Evolutionary conservation across 2,113 vertebrate genomes (phyloP).

Genomic region (Vidua macroura): DNA sequence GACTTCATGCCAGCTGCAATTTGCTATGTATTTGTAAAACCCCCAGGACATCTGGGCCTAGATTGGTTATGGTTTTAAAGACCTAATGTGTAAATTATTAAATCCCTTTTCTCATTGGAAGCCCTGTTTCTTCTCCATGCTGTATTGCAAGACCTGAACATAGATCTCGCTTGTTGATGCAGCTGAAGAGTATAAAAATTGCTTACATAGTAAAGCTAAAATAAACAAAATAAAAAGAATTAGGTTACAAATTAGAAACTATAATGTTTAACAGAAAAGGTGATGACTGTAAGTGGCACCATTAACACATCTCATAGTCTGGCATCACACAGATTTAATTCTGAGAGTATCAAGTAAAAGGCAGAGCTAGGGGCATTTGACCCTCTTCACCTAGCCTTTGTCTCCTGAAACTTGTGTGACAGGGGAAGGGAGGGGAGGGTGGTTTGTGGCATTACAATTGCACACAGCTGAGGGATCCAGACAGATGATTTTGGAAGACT

Average conservation of each 20-base stretch:
- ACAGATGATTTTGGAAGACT: background rate
- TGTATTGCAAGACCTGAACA: background rate
- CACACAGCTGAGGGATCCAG: background rate
- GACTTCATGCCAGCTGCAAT: background rate
- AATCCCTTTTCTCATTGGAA: background rate
- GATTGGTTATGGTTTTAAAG: background rate
- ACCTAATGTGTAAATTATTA: background rate
- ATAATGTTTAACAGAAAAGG: background rate
- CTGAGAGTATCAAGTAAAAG: background rate
- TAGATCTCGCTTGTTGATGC: background rate
- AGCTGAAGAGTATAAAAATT: slow-evolving; percentile 11
- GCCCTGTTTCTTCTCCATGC: background rate
- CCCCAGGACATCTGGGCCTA: background rate
- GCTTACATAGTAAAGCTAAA: slow-evolving; percentile 32
- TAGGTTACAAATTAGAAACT: slow-evolving; percentile 13
- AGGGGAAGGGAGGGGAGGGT: background rate
- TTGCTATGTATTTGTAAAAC: background rate
- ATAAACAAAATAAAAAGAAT: slow-evolving; percentile 5
- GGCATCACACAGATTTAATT: background rate
- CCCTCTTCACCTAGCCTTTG: background rate
- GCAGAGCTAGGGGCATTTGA: background rate
- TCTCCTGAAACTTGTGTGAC: background rate
- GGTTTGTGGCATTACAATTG: background rate
- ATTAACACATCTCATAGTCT: background rate
- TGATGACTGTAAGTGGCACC: slow-evolving; percentile 3